Percentiles rank a stretch among this genome's conserved stretches.
These are phyloP conservation scores for Lagria hirta DNA, from an alignment of 2,888 invertebrate genomes.

Conservation along the genomic window DNA sequence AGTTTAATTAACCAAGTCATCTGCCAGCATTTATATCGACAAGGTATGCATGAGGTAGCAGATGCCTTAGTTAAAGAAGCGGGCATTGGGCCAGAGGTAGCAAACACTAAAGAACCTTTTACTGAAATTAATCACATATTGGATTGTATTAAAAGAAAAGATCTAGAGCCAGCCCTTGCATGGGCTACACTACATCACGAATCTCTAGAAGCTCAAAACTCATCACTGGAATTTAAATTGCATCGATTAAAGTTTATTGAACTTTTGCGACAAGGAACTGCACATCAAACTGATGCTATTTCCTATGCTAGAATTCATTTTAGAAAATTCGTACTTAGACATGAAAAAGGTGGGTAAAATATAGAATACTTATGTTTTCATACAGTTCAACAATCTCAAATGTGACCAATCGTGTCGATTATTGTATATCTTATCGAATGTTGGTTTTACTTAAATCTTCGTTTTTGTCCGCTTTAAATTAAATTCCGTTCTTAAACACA, in stretches of 20 bases:
- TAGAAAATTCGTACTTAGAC: constrained; percentile 73
- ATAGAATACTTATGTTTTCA: not conserved
- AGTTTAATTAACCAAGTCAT: constrained; percentile 83
- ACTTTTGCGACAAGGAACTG: constrained; percentile 64
- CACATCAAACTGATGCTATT: constrained; percentile 80
- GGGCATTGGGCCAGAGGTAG: constrained; percentile 63
- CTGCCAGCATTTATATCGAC: constrained; percentile 92
- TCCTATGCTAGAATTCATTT: constrained; percentile 84
- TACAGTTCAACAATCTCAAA: not conserved
- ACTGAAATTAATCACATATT: constrained; percentile 85
- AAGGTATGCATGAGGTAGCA: constrained; percentile 92
- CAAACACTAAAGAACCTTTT: constrained; percentile 75
- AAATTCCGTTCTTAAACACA: too few species aligned
- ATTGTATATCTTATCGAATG: too few species aligned
- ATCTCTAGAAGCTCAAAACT: constrained; percentile 68
- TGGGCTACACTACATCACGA: constrained; percentile 82
- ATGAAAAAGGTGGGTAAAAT: constrained; percentile 65
- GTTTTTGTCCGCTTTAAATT: too few species aligned
- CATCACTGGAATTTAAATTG: constrained; percentile 76
- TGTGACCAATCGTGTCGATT: too few species aligned
- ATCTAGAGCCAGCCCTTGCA: constrained; percentile 80
- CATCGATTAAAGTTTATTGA: constrained; percentile 81
- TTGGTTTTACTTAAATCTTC: too few species aligned
- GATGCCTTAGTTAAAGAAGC: constrained; percentile 78
- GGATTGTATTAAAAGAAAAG: constrained; percentile 77